Percentiles rank a stretch among this genome's conserved stretches.
These are phyloP conservation scores for Pocota personata DNA, from an alignment of 2,888 invertebrate genomes.

Conservation along the genomic window DNA sequence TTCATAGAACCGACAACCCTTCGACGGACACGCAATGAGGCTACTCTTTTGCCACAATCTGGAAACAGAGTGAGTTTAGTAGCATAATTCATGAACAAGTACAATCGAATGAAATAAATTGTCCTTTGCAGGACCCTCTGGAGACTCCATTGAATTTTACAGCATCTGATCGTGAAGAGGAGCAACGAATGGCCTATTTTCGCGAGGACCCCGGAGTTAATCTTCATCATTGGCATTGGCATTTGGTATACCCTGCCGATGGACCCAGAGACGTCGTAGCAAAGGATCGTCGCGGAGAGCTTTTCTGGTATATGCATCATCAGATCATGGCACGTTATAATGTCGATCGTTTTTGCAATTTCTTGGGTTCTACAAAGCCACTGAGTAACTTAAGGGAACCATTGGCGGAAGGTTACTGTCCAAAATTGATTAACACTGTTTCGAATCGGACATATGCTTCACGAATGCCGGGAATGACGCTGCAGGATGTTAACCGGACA, in stretches of 20 bases:
- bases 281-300: constrained; percentile 87
- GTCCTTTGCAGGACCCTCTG: constrained; percentile 80
- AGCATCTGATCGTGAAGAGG: constrained; percentile 87
- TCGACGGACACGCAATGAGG: constrained; percentile 86
- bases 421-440: constrained; percentile 87
- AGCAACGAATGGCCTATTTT: constrained; percentile 91
- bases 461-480: constrained; percentile 84
- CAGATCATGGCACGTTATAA: constrained; percentile 86
- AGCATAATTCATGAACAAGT: background rate
- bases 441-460: constrained; percentile 88
- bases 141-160: constrained; percentile 88
- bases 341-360: constrained; percentile 87
- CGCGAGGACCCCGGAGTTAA: constrained; percentile 91
- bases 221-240: constrained; percentile 95
- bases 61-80: constrained; percentile 79
- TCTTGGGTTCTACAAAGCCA: constrained; percentile 80
- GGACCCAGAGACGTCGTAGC: constrained; percentile 85
- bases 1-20: constrained; percentile 90
- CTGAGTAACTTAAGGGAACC: constrained; percentile 87
- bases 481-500: constrained; percentile 85
- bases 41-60: constrained; percentile 84
- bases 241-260: constrained; percentile 90
- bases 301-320: constrained; percentile 88
- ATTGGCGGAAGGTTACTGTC: constrained; percentile 89
- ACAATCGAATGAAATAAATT: background rate